Conservation (phyloP, 2,797 vertebrate species). For the Garrulus glandarius region DNA sequence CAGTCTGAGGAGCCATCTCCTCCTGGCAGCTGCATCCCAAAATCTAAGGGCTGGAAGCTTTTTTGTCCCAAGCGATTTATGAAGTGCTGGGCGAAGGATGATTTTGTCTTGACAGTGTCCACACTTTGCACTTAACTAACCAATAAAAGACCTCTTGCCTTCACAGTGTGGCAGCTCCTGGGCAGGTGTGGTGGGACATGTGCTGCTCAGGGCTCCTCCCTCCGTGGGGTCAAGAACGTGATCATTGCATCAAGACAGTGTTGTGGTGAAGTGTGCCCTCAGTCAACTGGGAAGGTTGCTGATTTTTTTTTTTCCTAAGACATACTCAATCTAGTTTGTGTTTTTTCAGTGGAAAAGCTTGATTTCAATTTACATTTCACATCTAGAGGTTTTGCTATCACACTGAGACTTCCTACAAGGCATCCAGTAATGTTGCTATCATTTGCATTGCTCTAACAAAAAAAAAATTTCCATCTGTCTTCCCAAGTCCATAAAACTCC, state of each 20-base stretch:
- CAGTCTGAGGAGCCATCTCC: rapidly evolving
- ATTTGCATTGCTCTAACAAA: constrained; percentile 27
- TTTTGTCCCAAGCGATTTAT: neutral
- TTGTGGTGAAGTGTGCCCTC: neutral
- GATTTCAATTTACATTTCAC: constrained; percentile 31
- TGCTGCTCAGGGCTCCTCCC: rapidly evolving
- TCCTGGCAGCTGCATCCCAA: rapidly evolving
- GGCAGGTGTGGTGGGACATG: neutral
- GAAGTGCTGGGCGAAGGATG: neutral
- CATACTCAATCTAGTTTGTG: neutral
- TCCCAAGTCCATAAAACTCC: constrained; percentile 45
- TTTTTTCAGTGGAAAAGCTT: neutral
- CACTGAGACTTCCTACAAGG: constrained; percentile 37
- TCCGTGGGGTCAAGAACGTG: neutral
- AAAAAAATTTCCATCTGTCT: constrained; percentile 36
- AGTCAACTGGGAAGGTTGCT: neutral
- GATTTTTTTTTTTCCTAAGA: neutral
- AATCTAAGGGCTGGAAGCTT: neutral
- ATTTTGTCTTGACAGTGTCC: neutral
- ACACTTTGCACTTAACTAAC: neutral
- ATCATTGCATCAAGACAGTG: neutral
- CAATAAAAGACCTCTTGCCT: neutral
- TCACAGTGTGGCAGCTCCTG: rapidly evolving
- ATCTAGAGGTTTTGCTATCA: constrained; percentile 17
- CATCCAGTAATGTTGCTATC: constrained; percentile 1